Percentiles rank a stretch among this genome's conserved stretches.
Conservation (phyloP, 1,140 invertebrate genomes). For the Zelostemma sp. region DNA sequence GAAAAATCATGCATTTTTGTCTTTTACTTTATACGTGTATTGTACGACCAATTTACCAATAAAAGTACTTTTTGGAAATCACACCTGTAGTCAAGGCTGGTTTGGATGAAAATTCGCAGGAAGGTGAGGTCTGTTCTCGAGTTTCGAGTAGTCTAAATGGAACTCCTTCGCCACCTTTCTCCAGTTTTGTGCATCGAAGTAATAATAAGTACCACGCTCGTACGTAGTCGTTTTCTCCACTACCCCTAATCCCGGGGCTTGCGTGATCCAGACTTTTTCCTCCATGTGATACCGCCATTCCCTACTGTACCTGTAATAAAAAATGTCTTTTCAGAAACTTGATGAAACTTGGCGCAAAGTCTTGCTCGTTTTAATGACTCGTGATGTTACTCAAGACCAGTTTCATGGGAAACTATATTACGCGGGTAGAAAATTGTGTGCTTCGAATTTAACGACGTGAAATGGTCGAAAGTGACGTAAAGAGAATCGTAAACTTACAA, state of each 20-base stretch:
- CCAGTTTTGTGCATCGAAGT: constrained; percentile 98
- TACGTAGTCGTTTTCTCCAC: constrained; percentile 95
- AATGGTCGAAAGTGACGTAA: constrained; percentile 11
- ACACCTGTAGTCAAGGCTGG: constrained; percentile 70
- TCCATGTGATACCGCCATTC: constrained; percentile 99
- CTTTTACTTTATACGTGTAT: constrained; percentile 12
- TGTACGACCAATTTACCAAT: constrained; percentile 18
- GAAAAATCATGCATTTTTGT: no score
- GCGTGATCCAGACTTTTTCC: constrained; percentile 98
- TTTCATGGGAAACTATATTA: no score
- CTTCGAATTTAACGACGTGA: no score
- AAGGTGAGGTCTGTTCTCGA: constrained; percentile 87
- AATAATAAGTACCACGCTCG: constrained; percentile 98
- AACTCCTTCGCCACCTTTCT: constrained; percentile 96
- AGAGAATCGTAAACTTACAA: constrained; percentile 79
- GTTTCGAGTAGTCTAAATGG: constrained; percentile 96
- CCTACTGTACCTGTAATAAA: constrained; percentile 83
- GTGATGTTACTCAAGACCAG: no score
- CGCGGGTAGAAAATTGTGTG: no score
- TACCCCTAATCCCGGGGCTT: constrained; percentile 92
- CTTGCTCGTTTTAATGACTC: no score
- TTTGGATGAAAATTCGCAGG: constrained; percentile 66
- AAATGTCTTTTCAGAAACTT: background rate
- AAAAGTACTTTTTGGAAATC: constrained; percentile 19
- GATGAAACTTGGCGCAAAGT: constrained; percentile 1